Evolutionary conservation across 2,888 invertebrate genomes (phyloP).

Genomic region (Tachina fera): DNA sequence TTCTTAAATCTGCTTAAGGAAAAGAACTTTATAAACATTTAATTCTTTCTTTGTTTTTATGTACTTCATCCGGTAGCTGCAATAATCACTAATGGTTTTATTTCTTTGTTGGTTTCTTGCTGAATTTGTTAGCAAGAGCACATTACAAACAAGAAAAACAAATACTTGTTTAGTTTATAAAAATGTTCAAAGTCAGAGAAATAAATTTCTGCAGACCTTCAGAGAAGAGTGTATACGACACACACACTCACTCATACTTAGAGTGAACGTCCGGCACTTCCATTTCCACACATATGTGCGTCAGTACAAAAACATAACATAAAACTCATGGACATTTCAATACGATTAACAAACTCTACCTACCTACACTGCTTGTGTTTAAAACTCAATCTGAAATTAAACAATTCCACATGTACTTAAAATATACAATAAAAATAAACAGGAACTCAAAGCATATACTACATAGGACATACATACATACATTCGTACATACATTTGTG

Average conservation of each 20-base stretch:
- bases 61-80: slow-evolving; percentile 68
- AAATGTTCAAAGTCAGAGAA: slow-evolving; percentile 54
- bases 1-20: not conserved
- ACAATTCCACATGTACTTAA: slow-evolving; percentile 33
- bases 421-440: slow-evolving; percentile 25
- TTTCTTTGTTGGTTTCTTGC: slow-evolving; percentile 49
- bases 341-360: slow-evolving; percentile 16
- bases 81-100: slow-evolving; percentile 59
- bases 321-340: slow-evolving; percentile 47
- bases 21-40: slow-evolving; percentile 39
- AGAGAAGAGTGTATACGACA: slow-evolving; percentile 8
- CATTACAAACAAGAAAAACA: slow-evolving; percentile 9
- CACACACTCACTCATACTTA: not conserved
- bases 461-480: not conserved
- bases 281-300: slow-evolving; percentile 23
- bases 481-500: not conserved
- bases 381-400: slow-evolving; percentile 45
- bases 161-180: slow-evolving; percentile 22
- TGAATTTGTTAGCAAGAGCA: slow-evolving; percentile 6
- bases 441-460: slow-evolving; percentile 46
- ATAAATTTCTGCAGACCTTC: slow-evolving; percentile 59
- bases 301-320: slow-evolving; percentile 20
- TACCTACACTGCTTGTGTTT: slow-evolving; percentile 19
- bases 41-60: slow-evolving; percentile 47
- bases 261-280: slow-evolving; percentile 60